A percentile compares a stretch with the other conserved stretches of the same genome.
These are phyloP conservation scores for Sylvietta virens DNA, from an alignment of 2,113 vertebrate genomes.

Conservation along the genomic window DNA sequence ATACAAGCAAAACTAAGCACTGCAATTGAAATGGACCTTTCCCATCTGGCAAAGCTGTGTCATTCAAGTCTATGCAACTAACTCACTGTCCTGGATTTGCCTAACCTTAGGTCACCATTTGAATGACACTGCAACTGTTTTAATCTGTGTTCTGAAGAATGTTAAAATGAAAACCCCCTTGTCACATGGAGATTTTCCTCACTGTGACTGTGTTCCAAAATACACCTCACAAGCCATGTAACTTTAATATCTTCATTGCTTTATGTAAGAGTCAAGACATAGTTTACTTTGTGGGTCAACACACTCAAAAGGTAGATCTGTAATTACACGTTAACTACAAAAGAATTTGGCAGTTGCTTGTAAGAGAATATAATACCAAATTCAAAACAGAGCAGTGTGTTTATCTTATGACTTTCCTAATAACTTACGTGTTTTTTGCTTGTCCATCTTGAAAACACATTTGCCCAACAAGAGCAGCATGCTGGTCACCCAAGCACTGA, in stretches of 20 bases:
- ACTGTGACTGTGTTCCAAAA: not conserved
- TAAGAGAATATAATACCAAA: not conserved
- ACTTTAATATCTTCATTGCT: not conserved
- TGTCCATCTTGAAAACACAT: constrained; percentile 93
- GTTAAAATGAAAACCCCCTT: not conserved
- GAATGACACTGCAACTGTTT: not conserved
- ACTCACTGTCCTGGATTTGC: not conserved
- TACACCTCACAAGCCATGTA: not conserved
- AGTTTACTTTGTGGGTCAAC: not conserved
- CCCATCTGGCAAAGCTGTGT: not conserved
- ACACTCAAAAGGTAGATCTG: not conserved
- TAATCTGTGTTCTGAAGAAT: not conserved
- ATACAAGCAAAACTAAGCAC: not conserved
- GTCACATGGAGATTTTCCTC: not conserved
- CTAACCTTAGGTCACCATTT: not conserved
- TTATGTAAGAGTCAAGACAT: not conserved
- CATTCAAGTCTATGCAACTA: not conserved
- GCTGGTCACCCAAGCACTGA: constrained; percentile 98
- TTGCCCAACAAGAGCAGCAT: constrained; percentile 94
- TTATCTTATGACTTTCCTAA: not conserved
- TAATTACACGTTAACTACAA: not conserved
- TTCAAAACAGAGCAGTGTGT: not conserved
- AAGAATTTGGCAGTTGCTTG: not conserved
- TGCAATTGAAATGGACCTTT: not conserved
- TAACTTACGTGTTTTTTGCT: constrained; percentile 95